phyloP scores from a whole-genome alignment of 2,113 vertebrate species.

The Petaurus breviceps region DNA sequence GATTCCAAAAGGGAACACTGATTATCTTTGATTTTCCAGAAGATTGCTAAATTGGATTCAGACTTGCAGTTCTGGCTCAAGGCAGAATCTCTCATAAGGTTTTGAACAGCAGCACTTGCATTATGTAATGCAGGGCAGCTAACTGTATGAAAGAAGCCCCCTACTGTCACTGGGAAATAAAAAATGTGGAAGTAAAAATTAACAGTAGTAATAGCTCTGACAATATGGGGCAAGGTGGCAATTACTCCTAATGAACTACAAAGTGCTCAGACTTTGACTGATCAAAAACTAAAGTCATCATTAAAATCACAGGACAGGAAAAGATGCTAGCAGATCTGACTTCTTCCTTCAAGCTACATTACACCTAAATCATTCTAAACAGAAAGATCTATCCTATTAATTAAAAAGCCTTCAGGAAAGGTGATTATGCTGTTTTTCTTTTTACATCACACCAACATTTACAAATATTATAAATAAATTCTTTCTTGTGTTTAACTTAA shows the following conservation, averaged over 20 bases:
- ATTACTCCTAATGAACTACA: conserved; percentile 7
- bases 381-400: conserved; percentile 38
- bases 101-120: conserved; percentile 53
- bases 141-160: conserved; percentile 22
- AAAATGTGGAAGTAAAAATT: conserved; percentile 42
- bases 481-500: conserved; percentile 65
- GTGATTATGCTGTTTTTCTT: not conserved
- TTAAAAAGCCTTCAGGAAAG: conserved; percentile 35
- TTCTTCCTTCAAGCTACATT: not conserved
- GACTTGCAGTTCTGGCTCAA: conserved; percentile 30
- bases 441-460: conserved; percentile 42
- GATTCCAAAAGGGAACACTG: conserved; percentile 36
- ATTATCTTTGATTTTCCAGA: conserved; percentile 44
- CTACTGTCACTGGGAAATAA: conserved; percentile 22
- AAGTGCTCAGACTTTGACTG: not conserved
- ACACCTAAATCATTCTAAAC: conserved; percentile 36
- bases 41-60: conserved; percentile 56
- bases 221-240: conserved; percentile 29
- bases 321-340: conserved; percentile 5
- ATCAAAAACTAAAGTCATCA: conserved; percentile 24
- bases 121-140: conserved; percentile 47
- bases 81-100: conserved; percentile 53
- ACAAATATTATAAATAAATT: conserved; percentile 58
- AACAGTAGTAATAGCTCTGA: conserved; percentile 42
- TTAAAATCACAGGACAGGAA: conserved; percentile 39